These are phyloP conservation scores for Leptinotarsa juncta DNA, from an alignment of 2,888 invertebrate species.

Conservation along the genomic window DNA sequence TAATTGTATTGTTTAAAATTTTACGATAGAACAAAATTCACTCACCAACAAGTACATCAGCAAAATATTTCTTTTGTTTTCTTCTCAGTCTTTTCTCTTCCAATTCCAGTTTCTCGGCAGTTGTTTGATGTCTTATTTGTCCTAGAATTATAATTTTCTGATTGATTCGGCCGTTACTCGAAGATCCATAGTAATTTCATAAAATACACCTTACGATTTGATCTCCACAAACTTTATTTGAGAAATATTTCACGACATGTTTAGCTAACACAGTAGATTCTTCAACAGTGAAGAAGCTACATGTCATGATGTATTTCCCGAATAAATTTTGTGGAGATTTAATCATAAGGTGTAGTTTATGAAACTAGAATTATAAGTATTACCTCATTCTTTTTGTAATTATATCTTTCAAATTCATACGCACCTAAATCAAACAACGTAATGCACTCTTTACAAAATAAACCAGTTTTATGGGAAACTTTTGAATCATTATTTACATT, in stretches of 20 bases:
- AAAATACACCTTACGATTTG: too few species aligned
- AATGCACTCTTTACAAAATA: conserved; percentile 59
- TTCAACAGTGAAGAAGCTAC: too few species aligned
- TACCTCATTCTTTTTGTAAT: conserved; percentile 1
- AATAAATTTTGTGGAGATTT: too few species aligned
- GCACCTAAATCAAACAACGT: conserved; percentile 49
- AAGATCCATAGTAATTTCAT: too few species aligned
- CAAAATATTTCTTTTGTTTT: conserved; percentile 66
- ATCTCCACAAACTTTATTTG: too few species aligned
- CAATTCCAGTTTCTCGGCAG: conserved; percentile 53
- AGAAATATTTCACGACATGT: too few species aligned
- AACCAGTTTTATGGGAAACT: conserved; percentile 53
- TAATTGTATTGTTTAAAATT: conserved; percentile 1
- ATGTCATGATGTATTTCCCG: too few species aligned
- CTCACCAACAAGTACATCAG: conserved; percentile 77
- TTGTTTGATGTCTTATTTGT: conserved; percentile 54
- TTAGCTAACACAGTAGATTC: too few species aligned
- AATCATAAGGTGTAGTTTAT: too few species aligned
- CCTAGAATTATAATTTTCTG: conserved; percentile 39
- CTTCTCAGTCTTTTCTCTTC: conserved; percentile 51
- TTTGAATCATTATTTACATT: conserved; percentile 41
- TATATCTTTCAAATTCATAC: conserved; percentile 21
- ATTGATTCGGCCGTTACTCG: too few species aligned
- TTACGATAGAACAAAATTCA: conserved; percentile 25
- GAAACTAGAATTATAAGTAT: conserved; percentile 41